phyloP scores from a whole-genome alignment of 37 sponge, comb jelly and placozoan species.

The Beroe forskalii region DNA sequence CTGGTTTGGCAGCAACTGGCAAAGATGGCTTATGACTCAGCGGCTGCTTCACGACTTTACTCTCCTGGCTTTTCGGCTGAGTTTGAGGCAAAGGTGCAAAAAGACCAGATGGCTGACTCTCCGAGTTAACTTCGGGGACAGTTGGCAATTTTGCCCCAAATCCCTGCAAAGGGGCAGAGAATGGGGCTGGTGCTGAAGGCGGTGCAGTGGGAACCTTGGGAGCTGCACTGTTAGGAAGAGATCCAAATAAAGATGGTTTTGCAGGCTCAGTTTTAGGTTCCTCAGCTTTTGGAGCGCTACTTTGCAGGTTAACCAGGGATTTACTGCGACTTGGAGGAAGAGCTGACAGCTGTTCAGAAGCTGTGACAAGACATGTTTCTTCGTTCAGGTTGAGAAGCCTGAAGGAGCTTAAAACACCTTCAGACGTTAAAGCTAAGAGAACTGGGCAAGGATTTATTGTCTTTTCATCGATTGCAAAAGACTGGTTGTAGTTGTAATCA shows the following conservation, averaged over 20 bases:
- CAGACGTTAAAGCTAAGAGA: slow-evolving; percentile 7
- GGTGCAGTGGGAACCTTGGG: background rate
- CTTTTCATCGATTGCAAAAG: background rate
- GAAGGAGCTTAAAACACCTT: slow-evolving; percentile 18
- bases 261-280: background rate
- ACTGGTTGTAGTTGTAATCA: slow-evolving; percentile 47
- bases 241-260: background rate
- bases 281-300: background rate
- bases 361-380: background rate
- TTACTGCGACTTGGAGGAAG: background rate
- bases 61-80: background rate
- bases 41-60: slow-evolving; percentile 35
- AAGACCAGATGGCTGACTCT: background rate
- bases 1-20: background rate
- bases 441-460: background rate
- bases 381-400: slow-evolving; percentile 21
- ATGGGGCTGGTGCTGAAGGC: background rate
- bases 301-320: background rate
- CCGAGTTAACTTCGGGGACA: background rate
- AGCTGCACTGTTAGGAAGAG: background rate
- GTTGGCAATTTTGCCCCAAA: background rate
- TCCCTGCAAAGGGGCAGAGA: background rate
- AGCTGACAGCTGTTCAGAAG: background rate
- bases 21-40: slow-evolving; percentile 3
- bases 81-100: background rate